A percentile compares a stretch with the other conserved stretches of the same genome.
These are phyloP conservation scores for Melieria crassipennis DNA, from an alignment of 2,888 invertebrate genomes.

Conservation along the genomic window DNA sequence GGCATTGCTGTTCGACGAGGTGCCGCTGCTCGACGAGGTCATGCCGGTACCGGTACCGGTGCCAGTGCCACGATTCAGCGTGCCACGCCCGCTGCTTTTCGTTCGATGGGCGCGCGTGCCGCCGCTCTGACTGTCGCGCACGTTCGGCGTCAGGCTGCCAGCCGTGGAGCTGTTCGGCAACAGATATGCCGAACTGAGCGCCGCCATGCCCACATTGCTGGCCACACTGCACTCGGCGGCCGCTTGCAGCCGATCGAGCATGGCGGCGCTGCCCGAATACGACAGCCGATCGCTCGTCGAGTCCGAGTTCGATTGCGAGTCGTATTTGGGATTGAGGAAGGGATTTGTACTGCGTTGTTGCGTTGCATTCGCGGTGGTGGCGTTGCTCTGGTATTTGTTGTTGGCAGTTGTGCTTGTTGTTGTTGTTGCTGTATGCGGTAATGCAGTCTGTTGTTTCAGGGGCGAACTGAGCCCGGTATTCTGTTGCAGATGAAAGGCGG, in stretches of 20 bases:
- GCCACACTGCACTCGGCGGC: slow-evolving; percentile 37
- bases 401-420: slow-evolving; percentile 41
- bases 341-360: slow-evolving; percentile 60
- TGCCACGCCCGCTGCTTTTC: slow-evolving; percentile 52
- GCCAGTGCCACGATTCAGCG: slow-evolving; percentile 66
- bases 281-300: slow-evolving; percentile 51
- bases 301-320: slow-evolving; percentile 51
- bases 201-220: slow-evolving; percentile 42
- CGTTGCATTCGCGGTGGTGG: slow-evolving; percentile 7
- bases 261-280: slow-evolving; percentile 53
- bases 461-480: slow-evolving; percentile 58
- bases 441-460: slow-evolving; percentile 46
- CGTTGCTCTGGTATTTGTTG: slow-evolving; percentile 51
- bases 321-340: slow-evolving; percentile 60
- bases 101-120: slow-evolving; percentile 58
- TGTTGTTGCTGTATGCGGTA: slow-evolving; percentile 28
- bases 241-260: slow-evolving; percentile 53
- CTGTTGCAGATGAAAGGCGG: slow-evolving; percentile 38
- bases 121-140: slow-evolving; percentile 25
- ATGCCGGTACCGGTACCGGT: slow-evolving; percentile 66
- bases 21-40: slow-evolving; percentile 69
- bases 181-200: slow-evolving; percentile 51
- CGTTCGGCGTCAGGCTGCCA: slow-evolving; percentile 38
- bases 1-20: slow-evolving; percentile 54
- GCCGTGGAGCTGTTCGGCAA: slow-evolving; percentile 45